These are phyloP conservation scores for Babyrousa celebensis DNA, from an alignment of 2,797 vertebrate genomes.

Conservation along the genomic window DNA sequence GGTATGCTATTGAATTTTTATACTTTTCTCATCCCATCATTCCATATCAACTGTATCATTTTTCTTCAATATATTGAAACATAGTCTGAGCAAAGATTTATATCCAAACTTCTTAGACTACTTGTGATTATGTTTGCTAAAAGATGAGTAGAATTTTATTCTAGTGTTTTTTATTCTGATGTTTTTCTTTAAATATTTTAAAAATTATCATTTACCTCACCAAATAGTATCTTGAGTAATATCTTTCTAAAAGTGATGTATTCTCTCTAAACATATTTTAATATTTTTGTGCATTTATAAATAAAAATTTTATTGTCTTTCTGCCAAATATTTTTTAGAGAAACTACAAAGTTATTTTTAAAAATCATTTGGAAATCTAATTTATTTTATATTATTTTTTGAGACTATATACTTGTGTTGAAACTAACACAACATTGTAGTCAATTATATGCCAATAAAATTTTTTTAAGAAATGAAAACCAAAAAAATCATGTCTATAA, in stretches of 20 bases:
- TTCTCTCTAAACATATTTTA: neutral
- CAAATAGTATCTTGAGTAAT: neutral
- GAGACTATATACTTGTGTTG: neutral
- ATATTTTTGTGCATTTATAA: neutral
- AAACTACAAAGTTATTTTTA: neutral
- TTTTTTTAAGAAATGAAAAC: too few species aligned
- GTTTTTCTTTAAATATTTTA: constrained; percentile 26
- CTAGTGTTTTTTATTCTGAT: neutral
- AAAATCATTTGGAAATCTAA: neutral
- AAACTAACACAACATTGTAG: too few species aligned
- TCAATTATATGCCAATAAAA: too few species aligned
- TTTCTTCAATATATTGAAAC: neutral
- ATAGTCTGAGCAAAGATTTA: neutral
- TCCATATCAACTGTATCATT: neutral
- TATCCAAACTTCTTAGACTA: neutral
- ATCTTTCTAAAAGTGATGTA: constrained; percentile 1
- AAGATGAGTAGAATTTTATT: neutral
- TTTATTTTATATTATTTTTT: neutral
- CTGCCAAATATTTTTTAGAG: neutral
- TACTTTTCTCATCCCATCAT: neutral
- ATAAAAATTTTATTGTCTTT: neutral
- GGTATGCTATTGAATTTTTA: neutral
- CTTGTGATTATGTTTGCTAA: neutral
- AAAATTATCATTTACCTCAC: neutral
- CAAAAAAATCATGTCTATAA: neutral